phyloP scores from a whole-genome alignment of 1,140 invertebrate species.

The Helicoverpa zea region DNA sequence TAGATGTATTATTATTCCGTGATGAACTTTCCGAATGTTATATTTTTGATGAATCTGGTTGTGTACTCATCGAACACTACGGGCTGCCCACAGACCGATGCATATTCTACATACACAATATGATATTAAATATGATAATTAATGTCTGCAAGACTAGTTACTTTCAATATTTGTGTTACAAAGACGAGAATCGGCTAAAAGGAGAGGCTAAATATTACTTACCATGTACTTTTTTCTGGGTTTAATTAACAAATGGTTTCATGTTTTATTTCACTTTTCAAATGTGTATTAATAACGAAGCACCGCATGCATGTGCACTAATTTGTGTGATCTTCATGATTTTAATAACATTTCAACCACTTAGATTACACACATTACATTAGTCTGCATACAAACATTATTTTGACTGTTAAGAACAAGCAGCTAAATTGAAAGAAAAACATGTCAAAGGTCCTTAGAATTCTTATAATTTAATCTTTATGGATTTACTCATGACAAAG shows the following conservation, averaged over 20 bases:
- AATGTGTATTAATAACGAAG: conserved; percentile 35
- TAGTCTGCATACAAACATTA: no score
- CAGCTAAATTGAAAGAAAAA: background rate
- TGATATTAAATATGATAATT: conserved; percentile 1
- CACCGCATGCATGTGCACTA: conserved; percentile 78
- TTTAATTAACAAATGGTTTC: conserved; percentile 28
- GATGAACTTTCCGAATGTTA: conserved; percentile 37
- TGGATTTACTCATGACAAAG: background rate
- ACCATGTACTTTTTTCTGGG: background rate
- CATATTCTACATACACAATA: conserved; percentile 37
- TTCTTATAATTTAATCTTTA: background rate
- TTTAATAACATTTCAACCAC: conserved; percentile 19
- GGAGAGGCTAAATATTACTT: conserved; percentile 23
- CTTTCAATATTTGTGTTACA: conserved; percentile 12
- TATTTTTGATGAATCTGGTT: conserved; percentile 59
- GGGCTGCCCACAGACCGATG: conserved; percentile 55
- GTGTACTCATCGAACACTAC: conserved; percentile 69
- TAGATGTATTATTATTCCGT: conserved; percentile 43
- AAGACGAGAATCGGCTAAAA: background rate
- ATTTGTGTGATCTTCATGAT: conserved; percentile 80
- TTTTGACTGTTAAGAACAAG: no score
- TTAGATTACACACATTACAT: no score
- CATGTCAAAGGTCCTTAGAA: background rate
- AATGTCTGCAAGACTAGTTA: conserved; percentile 35
- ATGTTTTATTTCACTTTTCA: conserved; percentile 19